phyloP scores from a whole-genome alignment of 2,888 invertebrate species.

The Hoplodrina blanda region DNA sequence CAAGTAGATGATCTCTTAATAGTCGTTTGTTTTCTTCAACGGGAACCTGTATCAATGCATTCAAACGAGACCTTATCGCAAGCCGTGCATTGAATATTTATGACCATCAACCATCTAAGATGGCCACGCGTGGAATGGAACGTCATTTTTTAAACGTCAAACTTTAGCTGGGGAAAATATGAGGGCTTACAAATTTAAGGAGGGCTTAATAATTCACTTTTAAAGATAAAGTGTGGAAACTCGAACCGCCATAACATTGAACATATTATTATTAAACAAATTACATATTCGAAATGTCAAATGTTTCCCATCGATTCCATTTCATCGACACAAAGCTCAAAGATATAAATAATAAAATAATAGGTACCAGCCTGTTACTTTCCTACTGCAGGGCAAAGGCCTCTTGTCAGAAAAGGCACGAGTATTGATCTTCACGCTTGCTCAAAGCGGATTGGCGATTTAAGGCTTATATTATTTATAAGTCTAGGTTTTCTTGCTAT shows the following conservation, averaged over 20 bases:
- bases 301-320: neutral
- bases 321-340: neutral
- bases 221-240: too few relatives aligned
- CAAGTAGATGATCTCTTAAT: constrained; percentile 22
- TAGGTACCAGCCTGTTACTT: too few relatives aligned
- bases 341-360: neutral
- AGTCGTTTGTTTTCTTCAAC: constrained; percentile 19
- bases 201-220: too few relatives aligned
- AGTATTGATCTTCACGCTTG: too few relatives aligned
- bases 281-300: neutral
- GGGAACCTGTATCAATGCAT: constrained; percentile 44
- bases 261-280: neutral
- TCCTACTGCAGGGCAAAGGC: too few relatives aligned
- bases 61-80: constrained; percentile 44
- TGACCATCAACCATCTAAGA: constrained; percentile 33
- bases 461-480: too few relatives aligned
- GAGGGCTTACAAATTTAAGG: too few relatives aligned
- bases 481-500: too few relatives aligned
- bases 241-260: too few relatives aligned
- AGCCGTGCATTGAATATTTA: constrained; percentile 57
- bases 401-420: too few relatives aligned
- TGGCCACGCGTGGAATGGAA: constrained; percentile 20
- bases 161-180: constrained; percentile 10
- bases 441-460: too few relatives aligned
- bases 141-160: constrained; percentile 37